Conservation (phyloP, 2,113 vertebrate genomes). For the Pipra filicauda region DNA sequence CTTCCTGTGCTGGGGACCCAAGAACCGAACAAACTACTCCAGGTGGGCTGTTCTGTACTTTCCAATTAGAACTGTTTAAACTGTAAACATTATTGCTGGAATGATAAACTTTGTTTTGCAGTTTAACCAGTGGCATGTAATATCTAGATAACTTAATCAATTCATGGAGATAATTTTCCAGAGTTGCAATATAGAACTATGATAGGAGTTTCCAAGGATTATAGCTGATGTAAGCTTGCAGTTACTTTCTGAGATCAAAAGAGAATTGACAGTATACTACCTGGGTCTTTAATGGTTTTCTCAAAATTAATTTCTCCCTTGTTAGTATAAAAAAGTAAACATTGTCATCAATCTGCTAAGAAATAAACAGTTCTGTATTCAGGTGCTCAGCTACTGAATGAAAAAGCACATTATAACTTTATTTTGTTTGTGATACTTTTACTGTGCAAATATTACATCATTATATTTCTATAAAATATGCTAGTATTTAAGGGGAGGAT, state of each 20-base stretch:
- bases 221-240: conserved; percentile 20
- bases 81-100: neutral
- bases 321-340: conserved; percentile 44
- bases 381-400: neutral
- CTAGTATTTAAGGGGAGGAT: neutral
- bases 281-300: conserved; percentile 34
- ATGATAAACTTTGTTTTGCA: neutral
- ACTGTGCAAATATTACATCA: conserved; percentile 12
- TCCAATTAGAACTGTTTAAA: neutral
- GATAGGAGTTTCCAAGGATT: conserved; percentile 11
- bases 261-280: neutral
- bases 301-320: conserved; percentile 41
- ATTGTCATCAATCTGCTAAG: conserved; percentile 30
- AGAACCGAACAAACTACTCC: too few species aligned
- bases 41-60: neutral
- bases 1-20: neutral
- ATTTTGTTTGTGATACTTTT: conserved; percentile 18
- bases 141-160: neutral
- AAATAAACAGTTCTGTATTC: conserved; percentile 18
- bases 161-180: conserved; percentile 6
- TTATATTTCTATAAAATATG: conserved; percentile 39
- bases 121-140: neutral
- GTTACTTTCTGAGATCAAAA: conserved; percentile 14
- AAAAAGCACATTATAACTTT: neutral
- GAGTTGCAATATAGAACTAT: neutral